Evolutionary conservation across 2,888 invertebrate genomes (phyloP).

Genomic region (Campaea margaritaria): DNA sequence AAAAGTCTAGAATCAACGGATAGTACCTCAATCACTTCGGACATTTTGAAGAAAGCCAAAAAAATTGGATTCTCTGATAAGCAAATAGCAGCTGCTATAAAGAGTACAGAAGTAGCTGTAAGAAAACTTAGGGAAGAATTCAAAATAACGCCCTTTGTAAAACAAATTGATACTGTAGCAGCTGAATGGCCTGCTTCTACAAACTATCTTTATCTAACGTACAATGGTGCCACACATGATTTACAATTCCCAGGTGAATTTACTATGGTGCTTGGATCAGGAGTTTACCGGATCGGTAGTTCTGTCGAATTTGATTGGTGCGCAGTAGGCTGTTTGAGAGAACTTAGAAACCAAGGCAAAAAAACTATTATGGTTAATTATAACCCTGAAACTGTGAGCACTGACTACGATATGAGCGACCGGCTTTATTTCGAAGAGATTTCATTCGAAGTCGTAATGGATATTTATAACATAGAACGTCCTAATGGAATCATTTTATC

Average conservation of each 20-base stretch:
- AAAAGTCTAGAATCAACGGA: constrained; percentile 87
- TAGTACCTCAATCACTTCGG: constrained; percentile 85
- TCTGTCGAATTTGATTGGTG: constrained; percentile 99
- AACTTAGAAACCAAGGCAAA: constrained; percentile 93
- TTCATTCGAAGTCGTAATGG: constrained; percentile 99
- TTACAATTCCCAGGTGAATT: constrained; percentile 91
- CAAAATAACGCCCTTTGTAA: constrained; percentile 93
- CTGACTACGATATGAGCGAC: constrained; percentile 99
- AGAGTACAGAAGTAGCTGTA: constrained; percentile 94
- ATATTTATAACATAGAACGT: constrained; percentile 97
- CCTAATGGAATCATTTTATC: constrained; percentile 98
- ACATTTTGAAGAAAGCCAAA: constrained; percentile 92
- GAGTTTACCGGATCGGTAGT: constrained; percentile 98
- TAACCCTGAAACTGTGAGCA: constrained; percentile 99
- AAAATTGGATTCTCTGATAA: constrained; percentile 98
- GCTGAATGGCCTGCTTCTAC: constrained; percentile 99
- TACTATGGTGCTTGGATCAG: constrained; percentile 96
- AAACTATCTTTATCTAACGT: constrained; percentile 99
- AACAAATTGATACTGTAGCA: constrained; percentile 99
- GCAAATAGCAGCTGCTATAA: constrained; percentile 95
- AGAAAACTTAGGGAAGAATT: constrained; percentile 90
- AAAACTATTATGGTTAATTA: constrained; percentile 99
- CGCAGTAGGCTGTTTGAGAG: constrained; percentile 97
- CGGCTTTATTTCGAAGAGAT: constrained; percentile 99
- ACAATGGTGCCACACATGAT: constrained; percentile 94